Evolutionary conservation across 2,888 invertebrate species (phyloP), one percentile per base, ranked within the genome.

Genomic region (Spilosoma lubricipeda): DNA sequence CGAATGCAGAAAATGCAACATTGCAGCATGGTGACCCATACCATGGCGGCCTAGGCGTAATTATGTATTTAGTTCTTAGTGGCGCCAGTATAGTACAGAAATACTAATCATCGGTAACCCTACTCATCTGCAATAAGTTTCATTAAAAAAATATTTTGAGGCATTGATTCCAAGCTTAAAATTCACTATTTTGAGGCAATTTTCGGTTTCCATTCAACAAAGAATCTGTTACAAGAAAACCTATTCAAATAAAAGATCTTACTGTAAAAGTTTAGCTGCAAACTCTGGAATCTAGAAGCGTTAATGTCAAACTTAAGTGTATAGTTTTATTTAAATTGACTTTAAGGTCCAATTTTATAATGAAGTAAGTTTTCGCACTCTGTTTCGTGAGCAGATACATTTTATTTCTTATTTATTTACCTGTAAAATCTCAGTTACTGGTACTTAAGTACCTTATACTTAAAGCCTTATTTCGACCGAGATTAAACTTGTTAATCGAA

Each of bases 371-470:
- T 67, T 42, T 67, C 30, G 4, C 48, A 20, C 27, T 20, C 45
- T 20, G 48, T 48, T 48, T 30, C 27, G 67, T 67, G 13, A 23
- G 20, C 5, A 67, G 45, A 23, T 67, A 30, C 9, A 33, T 48
- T 33, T 67, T 39, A 20, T 30, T 67, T 33, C 23, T 9, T 30
- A 18, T 30, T 67, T 45, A 48, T 30, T 33, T 30, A 1, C 27
- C 9, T 30, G 5, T 63, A 30, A 15, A 63, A 63, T 63, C 30
- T 30, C 30, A 13, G 45, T 18, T 23, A n/a, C 23, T 20, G 30
- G 48, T n/a, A n/a, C n/a, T n/a, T 48, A 48, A 67, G 30, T 67
- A 48, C 45, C 67, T 67, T 30, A 23, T 48, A 48, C 30, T 67
- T 30, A 9, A 67, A 15, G 15, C 13, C n/a, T 15, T 13, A 33